phyloP scores from a whole-genome alignment of 2,113 vertebrate species.

The Alosa alosa region DNA sequence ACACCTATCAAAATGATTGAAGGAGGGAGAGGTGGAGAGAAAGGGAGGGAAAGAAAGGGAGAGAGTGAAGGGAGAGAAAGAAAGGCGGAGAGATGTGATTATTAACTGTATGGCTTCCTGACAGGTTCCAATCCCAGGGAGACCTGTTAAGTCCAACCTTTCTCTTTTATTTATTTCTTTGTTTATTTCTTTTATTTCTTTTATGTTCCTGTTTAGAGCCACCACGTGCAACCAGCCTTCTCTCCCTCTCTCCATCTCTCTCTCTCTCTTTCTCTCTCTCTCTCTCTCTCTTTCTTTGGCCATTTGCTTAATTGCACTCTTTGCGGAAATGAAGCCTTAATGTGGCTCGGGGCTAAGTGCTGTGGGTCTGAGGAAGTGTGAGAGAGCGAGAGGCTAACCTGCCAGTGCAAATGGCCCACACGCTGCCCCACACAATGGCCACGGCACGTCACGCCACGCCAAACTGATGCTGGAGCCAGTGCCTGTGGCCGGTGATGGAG shows the following conservation, averaged over 20 bases:
- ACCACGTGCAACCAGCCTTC: background rate
- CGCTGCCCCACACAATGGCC: background rate
- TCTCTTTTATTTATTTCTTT: slow-evolving; percentile 10
- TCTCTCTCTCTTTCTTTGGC: slow-evolving; percentile 29
- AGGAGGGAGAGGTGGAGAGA: background rate
- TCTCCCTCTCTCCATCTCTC: slow-evolving; percentile 4
- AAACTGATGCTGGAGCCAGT: background rate
- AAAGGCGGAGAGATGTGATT: background rate
- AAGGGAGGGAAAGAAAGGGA: background rate
- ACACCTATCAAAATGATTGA: background rate
- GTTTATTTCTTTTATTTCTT: slow-evolving; percentile 34
- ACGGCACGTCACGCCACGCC: background rate
- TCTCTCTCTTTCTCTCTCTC: slow-evolving; percentile 6
- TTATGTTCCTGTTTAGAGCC: slow-evolving; percentile 20
- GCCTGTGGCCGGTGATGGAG: background rate
- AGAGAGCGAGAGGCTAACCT: background rate
- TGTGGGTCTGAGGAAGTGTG: slow-evolving; percentile 26
- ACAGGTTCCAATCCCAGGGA: slow-evolving; percentile 9
- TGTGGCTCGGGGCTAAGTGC: slow-evolving; percentile 41
- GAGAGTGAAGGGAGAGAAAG: background rate
- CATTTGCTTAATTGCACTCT: slow-evolving; percentile 38
- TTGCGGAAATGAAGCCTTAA: slow-evolving; percentile 43
- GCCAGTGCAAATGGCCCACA: background rate
- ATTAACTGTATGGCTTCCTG: slow-evolving; percentile 50
- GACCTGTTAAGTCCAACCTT: slow-evolving; percentile 10